Base-by-base conservation (phyloP, 2,113 vertebrate genomes). In the Myrmecophaga tridactyla region DNA sequence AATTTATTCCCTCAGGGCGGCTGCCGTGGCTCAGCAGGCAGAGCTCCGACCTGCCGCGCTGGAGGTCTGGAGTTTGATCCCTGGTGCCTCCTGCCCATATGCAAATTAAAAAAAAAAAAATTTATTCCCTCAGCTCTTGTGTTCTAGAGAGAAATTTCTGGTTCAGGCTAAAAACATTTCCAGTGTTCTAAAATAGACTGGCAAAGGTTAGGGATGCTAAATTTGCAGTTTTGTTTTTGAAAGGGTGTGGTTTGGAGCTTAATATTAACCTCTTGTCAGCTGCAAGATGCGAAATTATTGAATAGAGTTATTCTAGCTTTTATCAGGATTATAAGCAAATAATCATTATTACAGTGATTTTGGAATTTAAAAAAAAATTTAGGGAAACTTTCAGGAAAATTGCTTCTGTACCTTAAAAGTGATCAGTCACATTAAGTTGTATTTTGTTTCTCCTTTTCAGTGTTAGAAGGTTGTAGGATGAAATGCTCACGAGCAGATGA, bases 191-290 rank as follows among this genome's bases (percentile, higher is more conserved):
- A 97, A 96, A 94, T 90, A 97, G 69, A 86, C 27, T 89, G 60
- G 60, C 62, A 70, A n/a, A 92, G 56, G 70, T 95, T 97, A 86
- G 88, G 89, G 87, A 95, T 70, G 20, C 73, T 96, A 86, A 86
- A 88, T 90, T 82, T 69, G 41, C 23, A 90, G n/a, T 81, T 93
- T 90, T 94, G 36, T 46, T 97, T 96, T 94, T 95, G 72, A 92
- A 96, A 94, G 81, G 58, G 67, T 89, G 29, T 95, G 90, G 34
- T 93, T 85, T 86, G 67, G 96, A 92, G 34, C 39, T 78, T 89
- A 83, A 65, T 78, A 39, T 70, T 86, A 95, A 92, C 87, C 80
- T 94, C n/a, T 39, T 93, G 65, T 73, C 89, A 92, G 65, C 39
- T 78, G 27, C 14, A 92, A 84, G 14, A 90, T 77, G 20, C 67